Conservation (phyloP, 2,888 invertebrate genomes). For the Zonitis immaculata region DNA sequence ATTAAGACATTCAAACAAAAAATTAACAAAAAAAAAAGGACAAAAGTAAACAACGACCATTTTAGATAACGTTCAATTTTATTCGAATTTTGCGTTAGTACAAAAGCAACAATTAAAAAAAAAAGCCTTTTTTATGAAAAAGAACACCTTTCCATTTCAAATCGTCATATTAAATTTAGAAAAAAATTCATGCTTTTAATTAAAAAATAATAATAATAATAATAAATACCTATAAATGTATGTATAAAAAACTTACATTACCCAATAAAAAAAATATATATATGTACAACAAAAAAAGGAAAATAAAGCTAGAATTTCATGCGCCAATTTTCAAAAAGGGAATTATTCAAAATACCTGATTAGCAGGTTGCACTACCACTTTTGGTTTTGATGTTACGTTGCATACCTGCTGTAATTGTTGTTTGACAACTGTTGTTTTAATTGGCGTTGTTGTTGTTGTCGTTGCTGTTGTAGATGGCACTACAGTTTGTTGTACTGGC, state of each 20-base stretch:
- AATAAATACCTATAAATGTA: neutral
- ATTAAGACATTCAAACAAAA: neutral
- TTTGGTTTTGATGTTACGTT: slow-evolving; percentile 39
- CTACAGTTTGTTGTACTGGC: slow-evolving; percentile 10
- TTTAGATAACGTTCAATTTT: neutral
- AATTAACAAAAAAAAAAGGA: neutral
- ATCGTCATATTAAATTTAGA: neutral
- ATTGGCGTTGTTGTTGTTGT: slow-evolving; percentile 21
- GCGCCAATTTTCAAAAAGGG: slow-evolving; percentile 7
- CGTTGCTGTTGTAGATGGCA: neutral
- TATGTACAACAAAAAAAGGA: neutral
- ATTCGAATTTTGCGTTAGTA: neutral
- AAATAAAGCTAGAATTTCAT: slow-evolving; percentile 4
- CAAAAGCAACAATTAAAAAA: neutral
- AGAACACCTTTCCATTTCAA: neutral
- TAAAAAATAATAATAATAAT: neutral
- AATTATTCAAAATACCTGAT: slow-evolving; percentile 32
- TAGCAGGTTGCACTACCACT: slow-evolving; percentile 42
- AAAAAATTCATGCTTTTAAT: neutral
- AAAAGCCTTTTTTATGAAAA: neutral
- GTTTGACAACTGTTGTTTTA: slow-evolving; percentile 22
- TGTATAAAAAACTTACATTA: neutral
- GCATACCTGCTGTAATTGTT: slow-evolving; percentile 44
- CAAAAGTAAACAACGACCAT: slow-evolving; percentile 1
- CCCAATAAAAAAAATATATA: neutral